Percentiles rank a stretch among this genome's conserved stretches.
phyloP scores from a whole-genome alignment of 2,797 vertebrate genomes.

The Sylvia borin region DNA sequence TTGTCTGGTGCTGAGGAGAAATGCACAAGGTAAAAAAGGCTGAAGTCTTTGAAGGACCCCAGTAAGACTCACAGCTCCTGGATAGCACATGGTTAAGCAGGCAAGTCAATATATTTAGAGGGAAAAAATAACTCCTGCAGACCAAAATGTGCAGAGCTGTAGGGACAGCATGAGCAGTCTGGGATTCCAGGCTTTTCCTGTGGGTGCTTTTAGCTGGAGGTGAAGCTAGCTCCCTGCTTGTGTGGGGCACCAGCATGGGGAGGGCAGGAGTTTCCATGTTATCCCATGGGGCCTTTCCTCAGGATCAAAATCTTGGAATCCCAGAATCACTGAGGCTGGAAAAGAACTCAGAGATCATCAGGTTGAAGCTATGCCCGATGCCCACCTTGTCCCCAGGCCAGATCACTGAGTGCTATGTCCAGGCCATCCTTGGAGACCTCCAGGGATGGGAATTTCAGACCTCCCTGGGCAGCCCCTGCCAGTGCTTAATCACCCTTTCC shows the following conservation, averaged over 20 bases:
- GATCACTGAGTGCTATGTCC: background rate
- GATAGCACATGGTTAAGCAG: background rate
- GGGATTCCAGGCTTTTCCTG: background rate
- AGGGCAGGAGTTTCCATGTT: background rate
- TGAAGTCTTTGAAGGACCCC: background rate
- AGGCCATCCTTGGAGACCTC: accelerated
- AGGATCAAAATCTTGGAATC: accelerated
- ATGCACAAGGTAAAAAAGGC: background rate
- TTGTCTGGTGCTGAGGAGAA: background rate
- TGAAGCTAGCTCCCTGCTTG: background rate
- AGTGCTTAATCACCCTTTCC: background rate
- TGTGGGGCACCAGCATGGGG: background rate
- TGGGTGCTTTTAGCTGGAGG: background rate
- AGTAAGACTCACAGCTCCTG: background rate
- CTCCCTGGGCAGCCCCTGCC: background rate
- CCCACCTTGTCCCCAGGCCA: background rate
- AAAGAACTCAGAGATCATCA: background rate
- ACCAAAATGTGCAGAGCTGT: background rate
- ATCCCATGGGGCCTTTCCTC: background rate
- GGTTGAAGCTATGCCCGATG: accelerated
- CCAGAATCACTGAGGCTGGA: background rate
- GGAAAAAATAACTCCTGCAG: background rate
- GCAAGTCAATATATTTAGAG: background rate
- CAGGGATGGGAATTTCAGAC: background rate
- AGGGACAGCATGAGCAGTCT: background rate